Evolutionary conservation across 2,888 invertebrate genomes (phyloP), one percentile per base, ranked within the genome.

Genomic region (Drosophila longiperda): DNA sequence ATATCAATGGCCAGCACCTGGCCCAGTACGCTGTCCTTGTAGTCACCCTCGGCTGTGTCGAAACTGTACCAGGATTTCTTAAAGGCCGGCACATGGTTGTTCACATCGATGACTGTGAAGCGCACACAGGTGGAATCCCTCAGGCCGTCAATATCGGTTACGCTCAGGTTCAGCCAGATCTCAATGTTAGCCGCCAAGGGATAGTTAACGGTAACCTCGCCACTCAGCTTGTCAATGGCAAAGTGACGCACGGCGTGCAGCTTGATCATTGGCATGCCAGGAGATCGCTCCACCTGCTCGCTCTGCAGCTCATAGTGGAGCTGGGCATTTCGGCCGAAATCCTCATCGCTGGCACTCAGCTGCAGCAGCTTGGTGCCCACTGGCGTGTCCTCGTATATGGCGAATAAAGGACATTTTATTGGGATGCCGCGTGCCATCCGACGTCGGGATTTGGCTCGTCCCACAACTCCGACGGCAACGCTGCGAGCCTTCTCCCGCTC

Each of bases 61-160:
- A 97, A 98, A 59, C 95, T 96, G 90, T 98, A 98, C 95, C 96
- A 96, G 0, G 96, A 95, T 80, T 97, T 96, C 80, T 96, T 95
- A 78, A 98, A 98, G 75, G 96, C 95, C 0, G 98, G 98, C 7
- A 96, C 95, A 91, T 98, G 97, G 83, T 98, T 96, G 91, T 98
- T 98, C 0, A 97, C 95, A 87, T 97, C 97, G 84, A 95, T 95
- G 0, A 97, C 95, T 57, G 95, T 95, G n/a, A 98, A 94, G 79
- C 96, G 94, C 5, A 97, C 92, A 8, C 95, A 95, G 2, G 97
- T 94, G 60, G 94, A 94, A 80, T 97, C 97, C 78, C 94, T 95
- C 3, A 97, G 92, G 3, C 96, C 96, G 6, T 96, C 97, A 0
- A 95, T 95, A 91, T 98, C 98, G 20, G 94, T 94, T 1, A 97